Evolutionary conservation across 1,140 invertebrate genomes (phyloP), one percentile per base, ranked within the genome.

Genomic region (Drosophila busckii): DNA sequence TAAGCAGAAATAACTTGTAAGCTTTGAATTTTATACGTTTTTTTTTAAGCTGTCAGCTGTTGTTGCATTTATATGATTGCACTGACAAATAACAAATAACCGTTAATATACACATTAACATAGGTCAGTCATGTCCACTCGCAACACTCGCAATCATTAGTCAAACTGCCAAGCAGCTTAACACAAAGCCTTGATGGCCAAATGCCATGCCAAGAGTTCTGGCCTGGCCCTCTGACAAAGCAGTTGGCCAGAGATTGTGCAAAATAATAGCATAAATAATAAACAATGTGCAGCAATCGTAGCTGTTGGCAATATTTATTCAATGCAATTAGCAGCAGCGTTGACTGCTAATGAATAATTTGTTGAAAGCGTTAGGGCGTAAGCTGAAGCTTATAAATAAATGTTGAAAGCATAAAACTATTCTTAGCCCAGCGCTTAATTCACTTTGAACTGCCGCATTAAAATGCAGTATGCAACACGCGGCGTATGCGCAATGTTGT

Each of bases 31-130:
- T n/a, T n/a, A n/a, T n/a, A n/a, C n/a, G n/a, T n/a, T n/a, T n/a
- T n/a, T n/a, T n/a, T n/a, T 58, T 49, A 35, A 35, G 45, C 50
- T 62, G 59, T 62, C 59, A 56, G 29, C n/a, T n/a, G n/a, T 45
- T 37, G 40, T 20, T 48, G 53, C 44, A 41, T 25, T 59, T 31
- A 45, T 52, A 46, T 60, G 61, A 60, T 52, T 53, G 32, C 53
- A 42, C 25, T 53, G 61, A 64, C 61, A 64, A 64, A 60, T 64
- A 60, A 64, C 61, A 64, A 64, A 64, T 64, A 64, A 64, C 61
- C 48, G 55, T 60, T 53, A 64, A 64, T 59, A 53, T 48, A 34
- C 25, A 40, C 54, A 64, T 64, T 64, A 64, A 35, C 61, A 60
- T 64, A 60, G 61, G 61, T 64, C 61, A 64, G 46, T 35, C 46